Conservation (phyloP, 2,113 vertebrate species). For the Anolis carolinensis region DNA sequence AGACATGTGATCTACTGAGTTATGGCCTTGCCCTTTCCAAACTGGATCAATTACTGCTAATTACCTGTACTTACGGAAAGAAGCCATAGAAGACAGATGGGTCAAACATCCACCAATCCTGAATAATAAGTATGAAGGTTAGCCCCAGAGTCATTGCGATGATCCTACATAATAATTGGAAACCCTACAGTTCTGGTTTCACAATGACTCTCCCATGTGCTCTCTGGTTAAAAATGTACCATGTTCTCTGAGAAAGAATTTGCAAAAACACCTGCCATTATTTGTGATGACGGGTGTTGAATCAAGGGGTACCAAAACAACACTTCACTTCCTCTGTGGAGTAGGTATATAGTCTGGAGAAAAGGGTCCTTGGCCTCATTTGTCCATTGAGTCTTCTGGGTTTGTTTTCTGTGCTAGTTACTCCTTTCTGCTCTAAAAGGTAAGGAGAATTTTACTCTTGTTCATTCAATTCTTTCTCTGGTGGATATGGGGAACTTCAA, state of each 20-base stretch:
- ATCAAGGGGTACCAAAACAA: background rate
- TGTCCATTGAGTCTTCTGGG: background rate
- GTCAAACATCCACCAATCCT: background rate
- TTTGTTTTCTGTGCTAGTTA: background rate
- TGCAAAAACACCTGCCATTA: background rate
- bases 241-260: background rate
- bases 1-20: too few relatives aligned
- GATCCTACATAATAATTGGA: background rate
- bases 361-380: background rate
- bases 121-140: background rate
- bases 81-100: background rate
- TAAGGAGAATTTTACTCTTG: background rate
- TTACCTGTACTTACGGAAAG: background rate
- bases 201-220: background rate
- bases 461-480: too few relatives aligned
- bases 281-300: background rate
- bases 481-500: background rate
- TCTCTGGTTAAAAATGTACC: background rate
- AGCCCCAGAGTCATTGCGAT: background rate
- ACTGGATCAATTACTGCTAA: too few relatives aligned
- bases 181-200: too few relatives aligned
- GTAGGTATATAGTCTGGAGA: background rate
- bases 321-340: too few relatives aligned
- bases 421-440: background rate
- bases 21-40: too few relatives aligned